Evolutionary conservation across 2,888 invertebrate species (phyloP), one percentile per base, ranked within the genome.

Genomic region (Drosophila kuntzei): DNA sequence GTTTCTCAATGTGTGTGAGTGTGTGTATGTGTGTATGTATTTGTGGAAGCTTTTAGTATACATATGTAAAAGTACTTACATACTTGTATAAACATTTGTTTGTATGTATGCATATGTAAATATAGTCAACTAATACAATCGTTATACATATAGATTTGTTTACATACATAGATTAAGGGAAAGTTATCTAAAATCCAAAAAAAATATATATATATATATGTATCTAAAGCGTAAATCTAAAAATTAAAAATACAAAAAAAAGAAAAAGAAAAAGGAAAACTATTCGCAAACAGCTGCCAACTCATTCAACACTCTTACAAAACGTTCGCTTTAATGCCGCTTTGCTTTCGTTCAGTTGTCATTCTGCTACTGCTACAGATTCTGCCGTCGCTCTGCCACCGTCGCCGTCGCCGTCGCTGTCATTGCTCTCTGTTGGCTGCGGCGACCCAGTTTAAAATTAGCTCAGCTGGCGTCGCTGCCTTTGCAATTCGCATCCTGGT

Each of bases 271-370:
- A 25, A 60, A 49, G 39, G 46, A 39, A 36, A 36, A 60, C 18
- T 70, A 34, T 44, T 73, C 32, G 77, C 74, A 77, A 76, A 76
- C 79, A 76, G 76, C 76, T 79, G 79, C 43, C 64, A 76, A 71
- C 79, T 55, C 18, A 29, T 29, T 54, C 78, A 66, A 72, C 77
- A 60, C 34, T 53, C 43, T 43, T 53, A 43, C 41, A 44, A 44
- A 44, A 22, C 49, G 37, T 54, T 27, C 58, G 43, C 44, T 64
- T 43, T 20, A 9, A 9, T 51, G 54, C 25, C 34, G 50, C 55
- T 20, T 37, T 47, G 46, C 36, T 4, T 46, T 25, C 44, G 55
- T 44, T 44, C 16, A 34, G 34, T 57, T 39, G 34, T 36, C 22
- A 14, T 22, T 50, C 36, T 36, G 32, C 47, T 39, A 14, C 6